Percentiles rank a stretch among this genome's conserved stretches.
Evolutionary conservation across 2,113 vertebrate species (phyloP).

Genomic region (Hiodon alosoides): DNA sequence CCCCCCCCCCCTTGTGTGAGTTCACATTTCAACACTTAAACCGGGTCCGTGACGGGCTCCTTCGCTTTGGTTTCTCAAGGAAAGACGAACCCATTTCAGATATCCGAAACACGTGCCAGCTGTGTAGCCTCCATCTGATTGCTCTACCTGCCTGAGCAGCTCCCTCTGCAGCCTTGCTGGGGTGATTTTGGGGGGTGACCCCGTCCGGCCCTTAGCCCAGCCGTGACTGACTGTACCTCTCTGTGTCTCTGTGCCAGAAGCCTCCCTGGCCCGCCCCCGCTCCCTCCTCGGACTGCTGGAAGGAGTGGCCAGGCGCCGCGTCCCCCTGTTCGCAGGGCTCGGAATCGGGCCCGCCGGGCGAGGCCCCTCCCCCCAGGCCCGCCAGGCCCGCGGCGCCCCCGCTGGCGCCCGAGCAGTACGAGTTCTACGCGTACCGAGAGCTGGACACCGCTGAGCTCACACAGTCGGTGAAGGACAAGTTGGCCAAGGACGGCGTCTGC

Average conservation of each 20-base stretch:
- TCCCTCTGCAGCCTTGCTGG: too few species aligned
- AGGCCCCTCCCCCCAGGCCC: conserved; percentile 72
- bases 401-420: conserved; percentile 84
- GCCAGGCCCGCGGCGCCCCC: conserved; percentile 74
- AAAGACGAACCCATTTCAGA: conserved; percentile 2
- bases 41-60: background rate
- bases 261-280: conserved; percentile 48
- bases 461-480: conserved; percentile 85
- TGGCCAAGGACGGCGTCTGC: conserved; percentile 89
- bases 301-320: conserved; percentile 77
- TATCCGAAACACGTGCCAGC: background rate
- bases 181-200: too few species aligned
- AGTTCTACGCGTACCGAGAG: conserved; percentile 89
- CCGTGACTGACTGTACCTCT: conserved; percentile 24
- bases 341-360: conserved; percentile 70
- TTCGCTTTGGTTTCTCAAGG: background rate
- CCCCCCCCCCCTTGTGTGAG: too few species aligned
- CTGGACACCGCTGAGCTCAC: conserved; percentile 87
- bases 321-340: conserved; percentile 79
- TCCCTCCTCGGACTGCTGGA: conserved; percentile 76
- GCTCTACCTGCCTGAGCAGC: too few species aligned
- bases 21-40: too few species aligned
- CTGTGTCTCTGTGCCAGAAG: conserved; percentile 32
- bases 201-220: background rate
- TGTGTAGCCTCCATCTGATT: background rate